phyloP scores from a whole-genome alignment of 2,888 invertebrate genomes.

The Caradrina kadenii region DNA sequence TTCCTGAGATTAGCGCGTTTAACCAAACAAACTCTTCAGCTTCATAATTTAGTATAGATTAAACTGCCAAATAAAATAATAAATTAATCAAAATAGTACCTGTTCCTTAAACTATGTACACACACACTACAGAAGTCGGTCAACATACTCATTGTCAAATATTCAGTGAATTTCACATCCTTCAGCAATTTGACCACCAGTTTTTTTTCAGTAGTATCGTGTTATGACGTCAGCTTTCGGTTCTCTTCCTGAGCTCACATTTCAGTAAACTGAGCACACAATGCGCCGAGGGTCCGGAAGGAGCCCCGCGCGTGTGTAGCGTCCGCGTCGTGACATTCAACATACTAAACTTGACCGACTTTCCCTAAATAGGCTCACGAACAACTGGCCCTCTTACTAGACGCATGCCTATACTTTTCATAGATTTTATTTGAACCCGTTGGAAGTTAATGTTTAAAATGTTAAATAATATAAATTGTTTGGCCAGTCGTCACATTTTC shows the following conservation, averaged over 20 bases:
- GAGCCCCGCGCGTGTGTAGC: no score
- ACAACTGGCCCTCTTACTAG: not conserved
- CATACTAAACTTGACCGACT: constrained; percentile 54
- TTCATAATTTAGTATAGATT: no score
- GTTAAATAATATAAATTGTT: not conserved
- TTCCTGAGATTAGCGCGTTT: no score
- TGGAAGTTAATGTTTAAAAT: not conserved
- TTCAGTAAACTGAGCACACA: constrained; percentile 9
- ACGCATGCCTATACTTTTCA: not conserved
- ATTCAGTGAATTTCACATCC: not conserved
- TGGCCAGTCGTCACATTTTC: not conserved
- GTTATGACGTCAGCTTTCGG: not conserved
- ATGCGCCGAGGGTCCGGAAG: constrained; percentile 9
- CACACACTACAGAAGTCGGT: no score
- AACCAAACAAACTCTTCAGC: no score
- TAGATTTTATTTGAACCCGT: not conserved
- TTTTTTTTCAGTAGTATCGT: not conserved
- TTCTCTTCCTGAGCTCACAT: not conserved
- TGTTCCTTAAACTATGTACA: no score
- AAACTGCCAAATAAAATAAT: no score
- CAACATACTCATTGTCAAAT: no score
- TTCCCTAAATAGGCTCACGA: constrained; percentile 18
- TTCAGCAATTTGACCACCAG: not conserved
- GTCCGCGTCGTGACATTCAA: constrained; percentile 44
- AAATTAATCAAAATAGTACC: no score